phyloP scores from a whole-genome alignment of 2,113 vertebrate species.

The Bombycilla garrulus region DNA sequence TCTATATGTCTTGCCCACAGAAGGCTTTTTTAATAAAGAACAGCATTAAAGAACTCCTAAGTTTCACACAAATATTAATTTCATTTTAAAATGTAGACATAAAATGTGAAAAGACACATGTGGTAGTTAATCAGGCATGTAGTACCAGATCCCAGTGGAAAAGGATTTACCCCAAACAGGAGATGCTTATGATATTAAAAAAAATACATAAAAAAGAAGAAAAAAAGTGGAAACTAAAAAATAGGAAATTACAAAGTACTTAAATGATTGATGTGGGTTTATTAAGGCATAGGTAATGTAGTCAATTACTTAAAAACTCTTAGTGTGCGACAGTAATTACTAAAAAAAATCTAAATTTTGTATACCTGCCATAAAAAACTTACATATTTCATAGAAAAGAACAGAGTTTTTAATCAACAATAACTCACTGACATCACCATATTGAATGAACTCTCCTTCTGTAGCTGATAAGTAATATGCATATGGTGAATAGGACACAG shows the following conservation, averaged over 20 bases:
- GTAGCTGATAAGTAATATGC: neutral
- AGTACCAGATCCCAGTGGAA: neutral
- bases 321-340: neutral
- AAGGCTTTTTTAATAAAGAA: neutral
- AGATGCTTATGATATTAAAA: neutral
- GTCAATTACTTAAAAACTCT: neutral
- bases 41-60: neutral
- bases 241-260: neutral
- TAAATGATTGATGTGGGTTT: neutral
- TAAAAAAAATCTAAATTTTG: neutral
- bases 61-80: neutral
- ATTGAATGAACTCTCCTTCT: neutral
- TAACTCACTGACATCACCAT: neutral
- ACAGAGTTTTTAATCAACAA: neutral
- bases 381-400: neutral
- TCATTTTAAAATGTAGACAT: neutral
- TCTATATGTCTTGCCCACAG: neutral
- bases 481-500: neutral
- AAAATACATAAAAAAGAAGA: too few species aligned
- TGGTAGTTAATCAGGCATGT: neutral
- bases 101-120: fast-evolving
- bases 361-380: neutral
- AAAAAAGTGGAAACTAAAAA: neutral
- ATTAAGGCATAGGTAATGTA: neutral
- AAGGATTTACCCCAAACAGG: neutral